Base-by-base conservation (phyloP, 2,113 vertebrate species). In the Leptobrachium leishanense region DNA sequence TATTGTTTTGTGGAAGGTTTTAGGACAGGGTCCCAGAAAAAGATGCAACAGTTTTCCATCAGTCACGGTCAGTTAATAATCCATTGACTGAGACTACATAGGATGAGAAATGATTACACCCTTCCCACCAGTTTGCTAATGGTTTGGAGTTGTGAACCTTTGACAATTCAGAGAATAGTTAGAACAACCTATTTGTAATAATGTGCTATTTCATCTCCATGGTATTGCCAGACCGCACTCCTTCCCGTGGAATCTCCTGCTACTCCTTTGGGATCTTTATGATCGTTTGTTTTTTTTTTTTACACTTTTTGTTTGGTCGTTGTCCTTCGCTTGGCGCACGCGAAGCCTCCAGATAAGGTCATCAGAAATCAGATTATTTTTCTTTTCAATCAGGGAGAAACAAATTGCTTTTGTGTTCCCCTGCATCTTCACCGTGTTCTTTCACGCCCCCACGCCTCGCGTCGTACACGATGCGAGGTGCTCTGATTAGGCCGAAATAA, bases 301-400 rank as follows among this genome's bases (percentile, higher is more conserved):
- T 0, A 8, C 46, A 50, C 4, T 50, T 50, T 8, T 50, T 50
- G 46, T 50, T 50, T 50, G 62, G 62, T 39, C 13, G 20, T 64
- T 39, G 62, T 3, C 4, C 62, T 64, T 64, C 4, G 62, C 62
- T 64, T 13, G 6, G 62, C 39, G 62, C 62, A 64, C 39, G 62
- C 7, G 62, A 31, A 64, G 39, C 13, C 31, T 20, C 70, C 3
- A 57, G 4, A 31, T 42, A 57, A 41, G 53, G 71, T 72, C 71
- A 72, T 0, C 11, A 2, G 53, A 20, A 72, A 72, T 12, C 11
- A 59, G 53, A 59, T 72, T 13, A 59, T 72, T 41, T 46, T 31
- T 12, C 68, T 69, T 69, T 72, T 59, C 53, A 59, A 57, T 59
- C 71, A 57, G 39, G 13, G 59, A 57, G 54, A 42, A 57, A 72